A percentile compares a stretch with the other conserved stretches of the same genome.
Conservation (phyloP, 2,888 invertebrate species). For the Sclerodermus sp. region DNA sequence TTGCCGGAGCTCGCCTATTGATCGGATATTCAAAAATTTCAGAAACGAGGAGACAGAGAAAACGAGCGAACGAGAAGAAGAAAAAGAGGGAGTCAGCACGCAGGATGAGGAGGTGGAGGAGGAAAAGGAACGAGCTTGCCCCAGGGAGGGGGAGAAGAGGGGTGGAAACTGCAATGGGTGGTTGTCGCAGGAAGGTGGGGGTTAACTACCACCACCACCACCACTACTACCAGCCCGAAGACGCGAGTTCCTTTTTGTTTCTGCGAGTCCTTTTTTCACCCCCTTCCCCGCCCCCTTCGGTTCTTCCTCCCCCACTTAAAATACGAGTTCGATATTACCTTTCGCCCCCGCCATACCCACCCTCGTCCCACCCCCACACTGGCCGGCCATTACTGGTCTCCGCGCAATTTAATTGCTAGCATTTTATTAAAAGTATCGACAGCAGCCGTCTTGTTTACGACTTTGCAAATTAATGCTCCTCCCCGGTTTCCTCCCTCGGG, state of each 20-base stretch:
- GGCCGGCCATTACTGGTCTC: slow-evolving; percentile 29
- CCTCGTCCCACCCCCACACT: slow-evolving; percentile 13
- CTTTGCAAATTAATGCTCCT: slow-evolving; percentile 47
- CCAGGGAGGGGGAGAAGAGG: slow-evolving; percentile 16
- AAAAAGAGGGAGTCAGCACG: slow-evolving; percentile 13
- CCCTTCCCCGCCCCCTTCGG: slow-evolving; percentile 17
- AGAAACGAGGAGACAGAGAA: slow-evolving; percentile 34
- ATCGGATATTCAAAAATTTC: slow-evolving; percentile 55
- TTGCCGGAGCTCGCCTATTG: slow-evolving; percentile 46
- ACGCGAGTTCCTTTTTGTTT: slow-evolving; percentile 36
- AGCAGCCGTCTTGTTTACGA: slow-evolving; percentile 51
- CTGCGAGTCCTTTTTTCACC: slow-evolving; percentile 27
- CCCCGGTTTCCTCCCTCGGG: slow-evolving; percentile 16
- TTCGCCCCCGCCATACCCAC: slow-evolving; percentile 24
- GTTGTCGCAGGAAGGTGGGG: slow-evolving; percentile 34
- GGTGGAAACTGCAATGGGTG: slow-evolving; percentile 19
- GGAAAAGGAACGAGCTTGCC: slow-evolving; percentile 16
- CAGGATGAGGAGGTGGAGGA: slow-evolving; percentile 13
- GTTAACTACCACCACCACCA: slow-evolving; percentile 31
- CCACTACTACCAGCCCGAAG: slow-evolving; percentile 20
- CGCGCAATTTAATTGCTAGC: slow-evolving; percentile 53
- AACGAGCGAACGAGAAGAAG: slow-evolving; percentile 23
- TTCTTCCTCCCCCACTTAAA: slow-evolving; percentile 35
- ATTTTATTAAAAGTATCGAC: slow-evolving; percentile 58
- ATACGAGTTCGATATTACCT: slow-evolving; percentile 47